Evolutionary conservation across 2,113 vertebrate genomes (phyloP).

Genomic region (Megaceryle maxima): DNA sequence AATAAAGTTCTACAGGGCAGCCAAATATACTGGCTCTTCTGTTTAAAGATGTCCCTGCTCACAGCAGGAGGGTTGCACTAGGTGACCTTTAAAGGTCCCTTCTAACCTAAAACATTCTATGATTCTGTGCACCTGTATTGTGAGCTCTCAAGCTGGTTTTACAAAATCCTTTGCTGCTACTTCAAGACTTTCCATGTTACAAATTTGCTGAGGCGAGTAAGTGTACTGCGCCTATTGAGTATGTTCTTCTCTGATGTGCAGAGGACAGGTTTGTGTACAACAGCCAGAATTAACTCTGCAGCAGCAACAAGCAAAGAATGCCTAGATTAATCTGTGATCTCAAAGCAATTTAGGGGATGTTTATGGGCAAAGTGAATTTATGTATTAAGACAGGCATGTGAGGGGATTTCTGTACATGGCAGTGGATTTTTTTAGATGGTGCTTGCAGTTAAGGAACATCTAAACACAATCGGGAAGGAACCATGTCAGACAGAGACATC

Average conservation of each 20-base stretch:
- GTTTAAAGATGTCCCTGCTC: neutral
- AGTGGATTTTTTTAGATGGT: neutral
- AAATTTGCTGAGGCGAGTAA: neutral
- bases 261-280: neutral
- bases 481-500: neutral
- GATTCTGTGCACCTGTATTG: neutral
- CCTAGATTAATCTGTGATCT: neutral
- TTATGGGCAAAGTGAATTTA: neutral
- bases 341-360: neutral
- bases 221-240: neutral
- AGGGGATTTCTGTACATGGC: neutral
- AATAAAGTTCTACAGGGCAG: neutral
- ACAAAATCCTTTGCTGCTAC: neutral
- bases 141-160: neutral
- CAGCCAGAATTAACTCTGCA: neutral
- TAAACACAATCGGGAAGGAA: neutral
- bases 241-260: accelerated
- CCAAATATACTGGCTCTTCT: neutral
- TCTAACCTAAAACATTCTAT: neutral
- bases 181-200: neutral
- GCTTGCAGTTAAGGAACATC: neutral
- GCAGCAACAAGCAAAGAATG: neutral
- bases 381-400: neutral
- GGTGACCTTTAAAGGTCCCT: neutral
- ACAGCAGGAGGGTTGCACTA: neutral